phyloP scores from a whole-genome alignment of 2,113 vertebrate genomes.

The Machaerirhynchus nigripectus region DNA sequence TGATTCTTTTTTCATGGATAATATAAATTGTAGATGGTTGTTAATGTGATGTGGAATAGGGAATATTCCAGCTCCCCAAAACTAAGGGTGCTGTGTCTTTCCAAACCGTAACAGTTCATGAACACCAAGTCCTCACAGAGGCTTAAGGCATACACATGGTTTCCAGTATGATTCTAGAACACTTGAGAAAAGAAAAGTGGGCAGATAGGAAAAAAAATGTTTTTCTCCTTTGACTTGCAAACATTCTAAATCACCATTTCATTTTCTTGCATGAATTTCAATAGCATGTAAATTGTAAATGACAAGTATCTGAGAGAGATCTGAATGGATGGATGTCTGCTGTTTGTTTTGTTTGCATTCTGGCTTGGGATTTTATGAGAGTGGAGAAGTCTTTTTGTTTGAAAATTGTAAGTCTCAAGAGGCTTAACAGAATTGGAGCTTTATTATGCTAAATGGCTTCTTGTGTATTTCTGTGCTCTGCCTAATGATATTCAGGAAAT shows the following conservation, averaged over 20 bases:
- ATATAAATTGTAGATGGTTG: not conserved
- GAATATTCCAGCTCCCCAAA: not conserved
- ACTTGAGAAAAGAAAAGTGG: not conserved
- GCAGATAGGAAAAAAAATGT: not conserved
- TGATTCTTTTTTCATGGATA: not conserved
- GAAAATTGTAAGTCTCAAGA: conserved; percentile 10
- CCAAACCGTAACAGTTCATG: not conserved
- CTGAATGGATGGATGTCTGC: not conserved
- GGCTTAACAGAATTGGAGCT: not conserved
- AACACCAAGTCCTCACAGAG: not conserved
- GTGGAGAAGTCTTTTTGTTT: not conserved
- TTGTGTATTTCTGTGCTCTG: not conserved
- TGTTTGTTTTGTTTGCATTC: not conserved
- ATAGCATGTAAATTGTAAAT: not conserved
- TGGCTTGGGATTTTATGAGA: not conserved
- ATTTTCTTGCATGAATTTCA: not conserved
- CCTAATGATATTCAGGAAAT: conserved; percentile 6
- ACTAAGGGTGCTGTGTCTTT: not conserved
- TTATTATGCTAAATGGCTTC: conserved; percentile 23
- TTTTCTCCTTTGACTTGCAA: not conserved
- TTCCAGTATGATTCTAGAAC: not conserved
- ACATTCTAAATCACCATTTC: not conserved
- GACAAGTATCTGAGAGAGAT: not conserved
- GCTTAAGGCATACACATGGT: not conserved
- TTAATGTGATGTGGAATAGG: not conserved